A percentile compares a stretch with the other conserved stretches of the same genome.
These are phyloP conservation scores for Paradisaea rubra DNA, from an alignment of 2,113 vertebrate genomes.

Conservation along the genomic window DNA sequence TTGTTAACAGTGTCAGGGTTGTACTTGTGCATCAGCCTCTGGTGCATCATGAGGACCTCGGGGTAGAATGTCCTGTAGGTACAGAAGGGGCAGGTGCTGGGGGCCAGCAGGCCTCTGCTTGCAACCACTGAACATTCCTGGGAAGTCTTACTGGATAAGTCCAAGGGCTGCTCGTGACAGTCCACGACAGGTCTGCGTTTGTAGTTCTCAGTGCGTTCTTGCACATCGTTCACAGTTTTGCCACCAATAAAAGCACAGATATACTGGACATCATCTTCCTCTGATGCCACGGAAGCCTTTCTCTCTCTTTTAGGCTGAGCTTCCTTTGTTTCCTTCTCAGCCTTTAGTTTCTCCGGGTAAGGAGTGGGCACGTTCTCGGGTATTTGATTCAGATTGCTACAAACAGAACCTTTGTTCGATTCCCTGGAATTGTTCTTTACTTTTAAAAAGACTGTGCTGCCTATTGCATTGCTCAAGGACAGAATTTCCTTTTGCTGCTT, in stretches of 20 bases:
- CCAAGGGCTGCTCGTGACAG: constrained; percentile 76
- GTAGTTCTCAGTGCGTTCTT: background rate
- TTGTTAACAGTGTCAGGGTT: constrained; percentile 67
- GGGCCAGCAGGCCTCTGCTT: constrained; percentile 60
- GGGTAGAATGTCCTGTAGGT: constrained; percentile 88
- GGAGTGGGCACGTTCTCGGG: background rate
- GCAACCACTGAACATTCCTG: constrained; percentile 62
- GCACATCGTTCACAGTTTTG: background rate
- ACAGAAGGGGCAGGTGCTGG: constrained; percentile 80
- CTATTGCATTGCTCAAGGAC: constrained; percentile 56
- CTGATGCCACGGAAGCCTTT: background rate
- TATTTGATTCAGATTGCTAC: background rate
- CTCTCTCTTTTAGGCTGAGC: constrained; percentile 26
- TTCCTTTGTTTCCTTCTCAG: constrained; percentile 29
- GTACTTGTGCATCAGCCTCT: constrained; percentile 84
- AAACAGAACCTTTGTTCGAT: background rate
- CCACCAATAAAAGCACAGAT: constrained; percentile 22
- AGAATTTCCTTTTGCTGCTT: constrained; percentile 70
- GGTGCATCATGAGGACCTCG: constrained; percentile 90
- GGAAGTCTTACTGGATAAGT: constrained; percentile 76
- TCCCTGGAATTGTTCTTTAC: constrained; percentile 64
- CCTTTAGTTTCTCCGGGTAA: constrained; percentile 22
- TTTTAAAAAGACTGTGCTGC: constrained; percentile 33
- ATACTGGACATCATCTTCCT: background rate
- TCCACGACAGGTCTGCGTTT: background rate